Conservation (phyloP, 1,140 invertebrate genomes). For the Lordiphosa mommai region DNA sequence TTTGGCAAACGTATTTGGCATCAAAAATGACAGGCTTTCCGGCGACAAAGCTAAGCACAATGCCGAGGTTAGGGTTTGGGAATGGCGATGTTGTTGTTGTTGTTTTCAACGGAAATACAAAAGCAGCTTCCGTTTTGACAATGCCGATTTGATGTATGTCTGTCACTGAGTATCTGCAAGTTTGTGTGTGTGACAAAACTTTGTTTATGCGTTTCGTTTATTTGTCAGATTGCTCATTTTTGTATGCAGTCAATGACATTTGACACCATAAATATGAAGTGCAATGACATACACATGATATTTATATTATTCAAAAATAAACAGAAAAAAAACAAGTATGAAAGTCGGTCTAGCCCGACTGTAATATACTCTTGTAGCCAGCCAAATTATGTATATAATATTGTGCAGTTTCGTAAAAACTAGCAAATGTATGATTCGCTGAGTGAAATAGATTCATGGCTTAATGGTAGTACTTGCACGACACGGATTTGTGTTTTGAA, state of each 20-base stretch:
- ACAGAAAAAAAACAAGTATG: too few relatives aligned
- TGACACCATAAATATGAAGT: neutral
- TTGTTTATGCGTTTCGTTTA: slow-evolving; percentile 40
- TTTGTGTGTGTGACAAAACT: slow-evolving; percentile 18
- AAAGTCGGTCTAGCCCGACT: too few relatives aligned
- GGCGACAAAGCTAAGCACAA: slow-evolving; percentile 34
- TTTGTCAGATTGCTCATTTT: slow-evolving; percentile 38
- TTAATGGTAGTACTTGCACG: too few relatives aligned
- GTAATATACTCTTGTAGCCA: too few relatives aligned
- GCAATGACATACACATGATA: too few relatives aligned
- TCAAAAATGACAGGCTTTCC: slow-evolving; percentile 38
- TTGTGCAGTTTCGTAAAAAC: too few relatives aligned
- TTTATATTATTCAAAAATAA: too few relatives aligned
- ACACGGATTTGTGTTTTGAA: too few relatives aligned
- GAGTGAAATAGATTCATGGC: too few relatives aligned
- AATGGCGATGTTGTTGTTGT: neutral
- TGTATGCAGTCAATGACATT: neutral
- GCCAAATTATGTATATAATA: too few relatives aligned
- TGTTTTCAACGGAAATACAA: slow-evolving; percentile 54
- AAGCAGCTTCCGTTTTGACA: slow-evolving; percentile 60
- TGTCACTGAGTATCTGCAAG: neutral
- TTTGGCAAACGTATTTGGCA: slow-evolving; percentile 63
- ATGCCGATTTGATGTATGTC: slow-evolving; percentile 44
- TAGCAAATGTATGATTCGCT: too few relatives aligned
- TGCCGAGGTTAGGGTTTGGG: too few relatives aligned